Percentiles rank a stretch among this genome's conserved stretches.
These are phyloP conservation scores for Diadophis punctatus DNA, from an alignment of 2,113 vertebrate species.

Conservation along the genomic window DNA sequence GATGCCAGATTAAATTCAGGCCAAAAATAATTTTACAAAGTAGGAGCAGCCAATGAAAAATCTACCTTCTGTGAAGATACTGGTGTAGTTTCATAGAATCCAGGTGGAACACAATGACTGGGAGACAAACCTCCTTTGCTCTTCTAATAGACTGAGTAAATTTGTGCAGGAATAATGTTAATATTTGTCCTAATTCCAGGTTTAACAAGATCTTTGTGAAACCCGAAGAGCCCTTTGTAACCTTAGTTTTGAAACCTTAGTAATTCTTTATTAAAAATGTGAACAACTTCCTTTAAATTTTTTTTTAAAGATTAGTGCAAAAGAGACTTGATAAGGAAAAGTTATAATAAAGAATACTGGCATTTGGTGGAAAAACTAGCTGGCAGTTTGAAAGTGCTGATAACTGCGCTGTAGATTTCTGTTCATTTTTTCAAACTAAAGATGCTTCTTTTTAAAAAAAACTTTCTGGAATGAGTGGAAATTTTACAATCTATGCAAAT, in stretches of 20 bases:
- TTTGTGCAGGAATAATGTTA: background rate
- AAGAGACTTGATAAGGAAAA: background rate
- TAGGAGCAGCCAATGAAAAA: background rate
- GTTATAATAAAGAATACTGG: background rate
- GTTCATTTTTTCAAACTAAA: background rate
- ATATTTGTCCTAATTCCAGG: background rate
- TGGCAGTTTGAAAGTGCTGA: background rate
- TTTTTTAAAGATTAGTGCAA: background rate
- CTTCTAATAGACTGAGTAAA: background rate
- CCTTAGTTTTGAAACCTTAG: background rate
- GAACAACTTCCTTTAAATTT: background rate
- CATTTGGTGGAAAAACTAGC: background rate
- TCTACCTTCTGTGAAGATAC: background rate
- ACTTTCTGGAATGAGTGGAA: background rate
- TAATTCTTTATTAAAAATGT: background rate
- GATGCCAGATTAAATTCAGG: background rate
- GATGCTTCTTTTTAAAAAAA: background rate
- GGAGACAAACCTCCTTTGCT: background rate
- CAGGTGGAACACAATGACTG: background rate
- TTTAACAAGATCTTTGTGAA: background rate
- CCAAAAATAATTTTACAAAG: background rate
- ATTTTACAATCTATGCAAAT: background rate
- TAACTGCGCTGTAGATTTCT: background rate
- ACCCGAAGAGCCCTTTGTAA: background rate
- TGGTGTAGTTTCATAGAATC: background rate